Evolutionary conservation across 92 coral and sea anemone genomes (phyloP).

Genomic region (Phenganax subtilis): DNA sequence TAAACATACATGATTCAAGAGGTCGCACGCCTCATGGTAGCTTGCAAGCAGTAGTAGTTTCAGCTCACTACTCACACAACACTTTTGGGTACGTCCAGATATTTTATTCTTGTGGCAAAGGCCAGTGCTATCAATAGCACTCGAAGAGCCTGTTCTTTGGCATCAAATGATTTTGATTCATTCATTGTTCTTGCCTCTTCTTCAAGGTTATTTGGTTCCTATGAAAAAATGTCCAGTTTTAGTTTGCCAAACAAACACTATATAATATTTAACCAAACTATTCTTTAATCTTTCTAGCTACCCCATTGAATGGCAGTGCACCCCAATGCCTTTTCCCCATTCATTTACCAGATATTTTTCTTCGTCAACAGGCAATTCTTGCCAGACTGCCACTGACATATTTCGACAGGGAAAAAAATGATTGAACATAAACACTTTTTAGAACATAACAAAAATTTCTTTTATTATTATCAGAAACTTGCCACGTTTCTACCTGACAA

Average conservation of each 20-base stretch:
- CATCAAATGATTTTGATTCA: background rate
- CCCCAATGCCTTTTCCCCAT: no score
- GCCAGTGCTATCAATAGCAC: slow-evolving; percentile 67
- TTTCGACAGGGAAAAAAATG: no score
- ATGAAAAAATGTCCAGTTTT: no score
- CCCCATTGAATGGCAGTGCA: no score
- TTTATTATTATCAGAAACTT: background rate
- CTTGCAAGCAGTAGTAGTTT: background rate
- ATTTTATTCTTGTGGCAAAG: slow-evolving; percentile 91
- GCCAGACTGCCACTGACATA: no score
- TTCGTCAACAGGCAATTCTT: no score
- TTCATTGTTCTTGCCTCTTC: background rate
- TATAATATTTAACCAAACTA: no score
- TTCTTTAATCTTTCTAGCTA: no score
- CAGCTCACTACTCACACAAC: slow-evolving; percentile 71
- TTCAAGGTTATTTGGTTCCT: background rate
- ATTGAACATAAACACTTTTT: no score
- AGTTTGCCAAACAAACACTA: no score
- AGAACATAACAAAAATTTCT: background rate
- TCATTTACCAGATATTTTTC: no score
- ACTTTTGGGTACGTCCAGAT: slow-evolving; percentile 69
- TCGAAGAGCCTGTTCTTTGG: slow-evolving; percentile 47
- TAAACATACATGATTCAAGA: background rate
- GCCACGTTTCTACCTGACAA: background rate
- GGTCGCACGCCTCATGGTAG: no score